These are phyloP conservation scores for Macquaria ambigua DNA, from an alignment of 2,113 vertebrate genomes.

Conservation along the genomic window DNA sequence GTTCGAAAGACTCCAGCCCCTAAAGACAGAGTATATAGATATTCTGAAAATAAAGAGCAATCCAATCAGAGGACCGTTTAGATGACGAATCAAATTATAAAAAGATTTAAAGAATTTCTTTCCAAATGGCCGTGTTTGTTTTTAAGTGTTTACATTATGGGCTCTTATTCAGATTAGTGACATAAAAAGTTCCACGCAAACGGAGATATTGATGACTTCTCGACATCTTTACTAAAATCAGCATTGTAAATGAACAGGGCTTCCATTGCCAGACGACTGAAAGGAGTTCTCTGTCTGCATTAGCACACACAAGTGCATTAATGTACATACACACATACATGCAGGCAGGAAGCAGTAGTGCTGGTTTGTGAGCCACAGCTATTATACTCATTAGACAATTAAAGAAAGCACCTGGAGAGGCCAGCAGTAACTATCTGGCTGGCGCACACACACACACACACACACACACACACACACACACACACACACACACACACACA, in stretches of 20 bases:
- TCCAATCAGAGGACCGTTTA: not conserved
- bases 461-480: constrained; percentile 37
- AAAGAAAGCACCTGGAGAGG: constrained; percentile 57
- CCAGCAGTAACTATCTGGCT: constrained; percentile 52
- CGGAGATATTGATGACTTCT: not conserved
- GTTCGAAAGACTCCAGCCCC: too few species aligned
- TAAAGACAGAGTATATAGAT: not conserved
- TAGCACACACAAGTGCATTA: constrained; percentile 2
- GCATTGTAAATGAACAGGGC: not conserved
- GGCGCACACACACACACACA: constrained; percentile 42
- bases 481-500: constrained; percentile 39
- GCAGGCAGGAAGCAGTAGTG: not conserved
- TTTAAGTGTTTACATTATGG: not conserved
- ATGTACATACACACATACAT: constrained; percentile 7
- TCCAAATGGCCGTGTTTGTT: not conserved
- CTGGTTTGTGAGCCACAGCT: constrained; percentile 14
- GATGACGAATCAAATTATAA: not conserved
- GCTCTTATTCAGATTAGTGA: constrained; percentile 11
- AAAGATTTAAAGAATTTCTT: not conserved
- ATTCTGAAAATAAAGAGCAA: constrained; percentile 5
- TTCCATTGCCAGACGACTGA: not conserved
- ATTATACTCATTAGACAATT: constrained; percentile 61
- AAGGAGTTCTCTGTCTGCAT: not conserved
- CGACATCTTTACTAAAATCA: not conserved
- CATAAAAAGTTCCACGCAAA: constrained; percentile 1